Percentiles rank a stretch among this genome's conserved stretches.
Conservation (phyloP, 2,888 invertebrate species). For the Sceliomorpha sp. region DNA sequence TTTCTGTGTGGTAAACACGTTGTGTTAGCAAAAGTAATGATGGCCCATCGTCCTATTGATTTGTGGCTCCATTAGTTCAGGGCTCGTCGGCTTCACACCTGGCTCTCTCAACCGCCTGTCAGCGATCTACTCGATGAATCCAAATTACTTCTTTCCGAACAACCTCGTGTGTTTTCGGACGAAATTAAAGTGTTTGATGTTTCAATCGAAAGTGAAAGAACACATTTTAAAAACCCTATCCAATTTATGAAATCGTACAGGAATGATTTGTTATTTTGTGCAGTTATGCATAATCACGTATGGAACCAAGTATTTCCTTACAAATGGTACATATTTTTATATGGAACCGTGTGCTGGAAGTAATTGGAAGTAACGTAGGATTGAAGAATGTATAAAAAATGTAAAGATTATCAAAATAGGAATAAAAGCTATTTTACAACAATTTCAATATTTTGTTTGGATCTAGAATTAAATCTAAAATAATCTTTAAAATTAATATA, state of each 20-base stretch:
- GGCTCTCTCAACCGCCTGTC: constrained; percentile 56
- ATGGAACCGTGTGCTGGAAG: too few relatives aligned
- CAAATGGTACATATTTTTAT: too few relatives aligned
- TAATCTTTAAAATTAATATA: too few relatives aligned
- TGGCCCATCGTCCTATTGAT: constrained; percentile 76
- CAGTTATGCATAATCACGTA: too few relatives aligned
- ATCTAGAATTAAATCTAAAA: too few relatives aligned
- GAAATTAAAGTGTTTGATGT: constrained; percentile 31
- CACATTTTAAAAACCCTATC: constrained; percentile 3
- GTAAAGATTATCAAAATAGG: too few relatives aligned
- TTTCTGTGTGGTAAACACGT: constrained; percentile 77
- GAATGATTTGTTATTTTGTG: constrained; percentile 4
- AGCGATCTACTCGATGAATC: constrained; percentile 71
- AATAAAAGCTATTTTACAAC: too few relatives aligned
- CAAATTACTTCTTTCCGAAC: constrained; percentile 65
- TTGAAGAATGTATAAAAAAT: too few relatives aligned
- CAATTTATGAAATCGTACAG: constrained; percentile 10
- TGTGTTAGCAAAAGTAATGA: constrained; percentile 76
- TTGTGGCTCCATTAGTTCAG: constrained; percentile 79
- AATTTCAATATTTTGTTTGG: background rate
- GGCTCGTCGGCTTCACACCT: constrained; percentile 67
- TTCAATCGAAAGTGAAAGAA: constrained; percentile 32
- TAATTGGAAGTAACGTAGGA: too few relatives aligned
- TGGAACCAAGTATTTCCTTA: too few relatives aligned
- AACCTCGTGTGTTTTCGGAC: constrained; percentile 14